Base-by-base conservation (phyloP, 2,797 vertebrate genomes). In the Florisuga fusca region DNA sequence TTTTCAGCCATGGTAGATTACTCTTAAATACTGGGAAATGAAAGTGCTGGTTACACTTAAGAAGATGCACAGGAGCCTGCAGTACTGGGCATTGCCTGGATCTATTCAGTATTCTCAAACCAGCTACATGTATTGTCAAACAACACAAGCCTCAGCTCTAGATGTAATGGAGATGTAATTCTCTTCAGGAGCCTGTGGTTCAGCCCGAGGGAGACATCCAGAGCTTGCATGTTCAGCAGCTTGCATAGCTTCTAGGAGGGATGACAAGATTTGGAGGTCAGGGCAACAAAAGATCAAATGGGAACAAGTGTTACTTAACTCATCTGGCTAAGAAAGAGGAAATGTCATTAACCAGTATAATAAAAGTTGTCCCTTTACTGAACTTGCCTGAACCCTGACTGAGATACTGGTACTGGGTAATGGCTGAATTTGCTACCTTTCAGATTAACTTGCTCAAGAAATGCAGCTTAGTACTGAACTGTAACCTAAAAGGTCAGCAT, bases 391-490 rank as follows among this genome's bases (percentile, higher is more conserved):
- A 94, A 76, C 91, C n/a, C 63, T 73, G 63, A 57, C 76, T 72
- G 43, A 94, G 67, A 58, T 19, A 58, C 48, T 12, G 20, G 17
- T 69, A 16, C 62, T 73, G 55, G 79, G 34, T 86, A 81, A 67
- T 46, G 73, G 25, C 69, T 90, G 82, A 84, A 79, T 86, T 88
- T 84, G 31, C 41, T 71, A 2, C 45, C 48, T 90, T 93, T 69
- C 55, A 71, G n/a, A 76, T 91, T 81, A 93, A 53, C 25, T 82
- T 76, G 25, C 69, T 84, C 63, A 76, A 84, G 73, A 91, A 93
- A 58, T 69, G 67, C 1, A 0, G 36, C 43, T 93, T 79, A 78
- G 26, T 81, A 51, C 41, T 67, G 64, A 86, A 67, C 55, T 88
- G 55, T 93, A 83, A 86, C 63, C 48, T 91, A 6, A 54, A 63